Evolutionary conservation across 1,140 invertebrate species (phyloP), one percentile per base, ranked within the genome.

Genomic region (Drosophila kanapiae): DNA sequence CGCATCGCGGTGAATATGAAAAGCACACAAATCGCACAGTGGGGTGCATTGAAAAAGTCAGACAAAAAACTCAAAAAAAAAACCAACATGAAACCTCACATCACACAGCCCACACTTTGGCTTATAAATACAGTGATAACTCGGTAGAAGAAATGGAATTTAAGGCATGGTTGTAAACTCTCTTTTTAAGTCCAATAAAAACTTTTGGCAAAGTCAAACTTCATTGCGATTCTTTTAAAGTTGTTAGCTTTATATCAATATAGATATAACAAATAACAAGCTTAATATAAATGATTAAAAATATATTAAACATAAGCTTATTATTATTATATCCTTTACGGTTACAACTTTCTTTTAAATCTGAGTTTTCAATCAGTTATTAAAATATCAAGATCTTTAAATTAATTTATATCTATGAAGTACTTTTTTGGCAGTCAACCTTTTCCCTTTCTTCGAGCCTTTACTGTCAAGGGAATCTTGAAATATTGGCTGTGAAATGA

Each of bases 1-100:
- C 18, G 53, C 53, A 56, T 10, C 8, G 70, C 85, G 85, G 85
- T 88, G 81, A 76, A 90, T 88, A 88, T 88, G 80, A 88, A 88
- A 88, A 84, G 84, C 85, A 90, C 81, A 90, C 84, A 90, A 84
- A 78, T 75, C 85, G 78, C 84, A 59, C 84, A 82, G 77, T 71
- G 80, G 84, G 80, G 80, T 78, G 75, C 78, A 74, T 71, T 81
- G 42, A 62, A 63, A 72, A 84, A 56, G 53, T 38, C 53, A 23
- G 53, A 56, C 18, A 56, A 56, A 74, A 47, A 71, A 40, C 62
- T 14, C 9, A 38, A 47, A 18, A 54, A 42, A 49, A 23, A 40
- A 51, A 38, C 4, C 29, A 74, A 68, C 48, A 60, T 35, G 56
- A 60, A 54, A 10, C 35, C 42, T 47, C 49, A 70, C 40, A 71